Base-by-base conservation (phyloP, 2,888 invertebrate species). In the Hirtodrosophila confusa region DNA sequence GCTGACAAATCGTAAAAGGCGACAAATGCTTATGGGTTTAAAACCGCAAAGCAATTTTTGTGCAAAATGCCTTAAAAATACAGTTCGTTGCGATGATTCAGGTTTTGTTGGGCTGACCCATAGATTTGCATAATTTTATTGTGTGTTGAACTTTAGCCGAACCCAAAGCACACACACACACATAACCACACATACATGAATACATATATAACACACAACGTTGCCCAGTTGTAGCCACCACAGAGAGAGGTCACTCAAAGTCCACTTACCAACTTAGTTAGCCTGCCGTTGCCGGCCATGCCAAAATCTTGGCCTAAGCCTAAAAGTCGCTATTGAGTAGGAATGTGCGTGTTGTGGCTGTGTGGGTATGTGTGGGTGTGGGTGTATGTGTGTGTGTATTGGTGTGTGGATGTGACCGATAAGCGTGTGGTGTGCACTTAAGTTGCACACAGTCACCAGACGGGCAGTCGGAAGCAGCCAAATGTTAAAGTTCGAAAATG, bases 221-320 rank as follows among this genome's bases (percentile, higher is more conserved):
- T 53, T 65, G 49, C 23, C 43, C 44, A 48, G 50, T 44, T 74
- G 75, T 63, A 17, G 64, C 62, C 39, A 57, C 76, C 68, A 55
- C 78, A 80, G 77, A 86, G 87, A 86, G 87, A 82, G 82, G 82
- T 82, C 82, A 82, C 76, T 87, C 85, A 84, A 87, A 82, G 82
- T 80, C 82, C 82, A 87, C 82, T 82, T 82, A 82, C 78, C 69
- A 82, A 86, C 85, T 82, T 67, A 78, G 75, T 80, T 76, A 55
- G 58, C 56, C 69, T 27, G 39, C 39, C 55, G 24, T 33, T 36
- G 31, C 39, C 43, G 33, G 27, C 44, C 53, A 45, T 66, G 54
- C 82, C 66, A 69, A 82, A 82, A 75, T 84, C 85, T 80, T 82
- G 68, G 65, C 67, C 75, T 84, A 85, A 86, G 76, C 84, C 87